Evolutionary conservation across 1,140 invertebrate species (phyloP).

Genomic region (Drosophila mayri): DNA sequence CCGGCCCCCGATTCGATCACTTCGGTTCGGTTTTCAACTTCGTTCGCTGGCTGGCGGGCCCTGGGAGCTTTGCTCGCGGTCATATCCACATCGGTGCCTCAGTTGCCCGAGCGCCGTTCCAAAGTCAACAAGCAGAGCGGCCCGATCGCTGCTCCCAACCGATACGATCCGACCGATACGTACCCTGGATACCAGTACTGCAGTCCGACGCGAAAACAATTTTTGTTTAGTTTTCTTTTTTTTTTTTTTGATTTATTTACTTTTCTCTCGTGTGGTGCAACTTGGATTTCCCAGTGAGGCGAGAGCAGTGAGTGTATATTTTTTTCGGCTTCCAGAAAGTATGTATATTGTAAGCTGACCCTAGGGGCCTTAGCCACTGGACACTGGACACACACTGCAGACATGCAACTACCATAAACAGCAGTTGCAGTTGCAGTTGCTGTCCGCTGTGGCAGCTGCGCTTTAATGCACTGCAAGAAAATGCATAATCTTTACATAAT

Average conservation of each 20-base stretch:
- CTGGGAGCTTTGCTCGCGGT: conserved; percentile 64
- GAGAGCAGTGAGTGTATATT: conserved; percentile 16
- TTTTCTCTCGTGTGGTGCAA: not conserved
- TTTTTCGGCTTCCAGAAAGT: conserved; percentile 23
- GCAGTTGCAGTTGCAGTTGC: conserved; percentile 56
- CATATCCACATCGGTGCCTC: conserved; percentile 39
- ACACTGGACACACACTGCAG: conserved; percentile 10
- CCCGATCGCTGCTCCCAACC: conserved; percentile 30
- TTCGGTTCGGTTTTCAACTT: conserved; percentile 28
- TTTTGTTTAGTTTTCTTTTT: conserved; percentile 11
- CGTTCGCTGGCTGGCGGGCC: conserved; percentile 16
- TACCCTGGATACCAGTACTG: conserved; percentile 2
- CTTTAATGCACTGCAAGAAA: conserved; percentile 7
- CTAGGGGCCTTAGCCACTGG: conserved; percentile 47
- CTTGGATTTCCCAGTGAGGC: conserved; percentile 8
- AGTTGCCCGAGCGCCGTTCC: conserved; percentile 75
- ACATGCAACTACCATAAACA: conserved; percentile 73
- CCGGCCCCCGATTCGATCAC: conserved; percentile 20
- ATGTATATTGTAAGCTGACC: conserved; percentile 53
- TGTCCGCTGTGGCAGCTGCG: conserved; percentile 1
- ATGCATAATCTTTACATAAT: not conserved
- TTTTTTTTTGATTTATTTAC: not conserved
- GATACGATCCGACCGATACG: conserved; percentile 15
- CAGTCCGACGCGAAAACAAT: conserved; percentile 12
- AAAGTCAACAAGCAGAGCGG: conserved; percentile 71